These are phyloP conservation scores for Lamprotornis superbus DNA, from an alignment of 2,113 vertebrate genomes.

Conservation along the genomic window DNA sequence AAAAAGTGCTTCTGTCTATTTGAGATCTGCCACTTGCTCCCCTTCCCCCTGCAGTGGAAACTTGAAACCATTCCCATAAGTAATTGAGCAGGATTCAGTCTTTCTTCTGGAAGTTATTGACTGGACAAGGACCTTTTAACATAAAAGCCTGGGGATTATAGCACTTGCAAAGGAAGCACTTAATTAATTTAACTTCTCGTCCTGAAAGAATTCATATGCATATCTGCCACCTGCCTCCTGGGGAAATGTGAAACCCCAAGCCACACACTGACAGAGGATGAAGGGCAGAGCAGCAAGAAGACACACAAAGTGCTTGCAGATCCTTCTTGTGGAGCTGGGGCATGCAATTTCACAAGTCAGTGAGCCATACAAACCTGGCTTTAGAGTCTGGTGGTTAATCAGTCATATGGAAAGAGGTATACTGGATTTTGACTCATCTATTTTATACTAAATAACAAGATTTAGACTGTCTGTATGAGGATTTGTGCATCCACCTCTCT, in stretches of 20 bases:
- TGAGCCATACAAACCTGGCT: background rate
- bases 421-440: background rate
- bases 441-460: background rate
- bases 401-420: slow-evolving; percentile 26
- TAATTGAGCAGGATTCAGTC: background rate
- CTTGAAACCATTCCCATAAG: background rate
- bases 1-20: background rate
- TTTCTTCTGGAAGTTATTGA: background rate
- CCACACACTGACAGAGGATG: background rate
- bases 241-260: background rate
- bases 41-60: background rate
- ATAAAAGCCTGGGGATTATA: background rate
- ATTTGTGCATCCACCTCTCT: background rate
- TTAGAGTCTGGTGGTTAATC: slow-evolving; percentile 6
- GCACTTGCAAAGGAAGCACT: background rate
- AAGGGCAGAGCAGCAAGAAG: background rate
- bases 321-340: background rate
- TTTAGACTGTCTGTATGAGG: background rate
- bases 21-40: background rate
- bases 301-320: background rate
- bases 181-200: background rate
- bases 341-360: slow-evolving; percentile 45
- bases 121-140: background rate
- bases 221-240: background rate
- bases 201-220: background rate